Evolutionary conservation across 2,797 vertebrate species (phyloP), one percentile per base, ranked within the genome.

Genomic region (Pseudomugil tenellus): DNA sequence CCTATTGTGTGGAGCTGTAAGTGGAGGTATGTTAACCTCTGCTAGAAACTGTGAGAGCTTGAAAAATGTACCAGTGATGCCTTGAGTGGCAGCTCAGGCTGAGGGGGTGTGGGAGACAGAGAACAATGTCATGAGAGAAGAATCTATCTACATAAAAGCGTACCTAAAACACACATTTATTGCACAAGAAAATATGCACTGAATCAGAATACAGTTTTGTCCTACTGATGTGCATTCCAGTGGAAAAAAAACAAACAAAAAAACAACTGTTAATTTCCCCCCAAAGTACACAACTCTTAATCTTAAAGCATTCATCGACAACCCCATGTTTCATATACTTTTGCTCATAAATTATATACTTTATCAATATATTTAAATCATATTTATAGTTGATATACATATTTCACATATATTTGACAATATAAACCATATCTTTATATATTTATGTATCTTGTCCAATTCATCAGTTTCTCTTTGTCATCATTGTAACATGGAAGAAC

Each of bases 191-290:
- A 96, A 94, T 95, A 93, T 95, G 94, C 96, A 95, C 91, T 96
- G 94, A 92, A 93, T 95, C 94, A 94, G 94, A 95, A 95, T 94
- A 93, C 92, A 87, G 77, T 94, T 94, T 93, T 93, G 93, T 96
- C 95, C 89, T 87, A 96, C 89, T 95, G 97, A 99, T 98, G 97
- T 99, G 98, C 97, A 99, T 98, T 98, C 95, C 94, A 94, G 94
- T 94, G 91, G 19, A 21, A 92, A 29, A 29, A 29, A 29, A 29
- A 29, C n/a, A n/a, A n/a, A n/a, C n/a, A 29, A 29, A 6, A 29
- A 29, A 92, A 90, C 88, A 90, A 89, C 79, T 91, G 93, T 94
- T 96, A 85, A 89, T 94, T 96, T 96, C 94, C 93, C n/a, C 92
- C 92, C 93, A 86, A 86, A 93, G 77, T 77, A 84, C 83, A 93